A percentile compares a stretch with the other conserved stretches of the same genome.
phyloP scores from a whole-genome alignment of 2,113 vertebrate species.

The Rhinolophus sinicus region DNA sequence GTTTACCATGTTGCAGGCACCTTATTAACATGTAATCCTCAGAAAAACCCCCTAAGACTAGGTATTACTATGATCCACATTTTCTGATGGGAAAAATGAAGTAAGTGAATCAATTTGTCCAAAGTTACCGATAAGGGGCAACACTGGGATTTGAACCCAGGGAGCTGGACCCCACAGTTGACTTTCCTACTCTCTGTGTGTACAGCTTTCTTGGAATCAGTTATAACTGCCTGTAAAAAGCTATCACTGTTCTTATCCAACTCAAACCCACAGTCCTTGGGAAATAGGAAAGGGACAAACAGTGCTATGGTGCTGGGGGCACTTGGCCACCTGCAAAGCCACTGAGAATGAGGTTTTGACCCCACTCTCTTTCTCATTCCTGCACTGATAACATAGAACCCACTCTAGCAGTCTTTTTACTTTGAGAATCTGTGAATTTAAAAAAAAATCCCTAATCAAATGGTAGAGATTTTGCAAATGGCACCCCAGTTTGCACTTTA shows the following conservation, averaged over 20 bases:
- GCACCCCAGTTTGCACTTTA: background rate
- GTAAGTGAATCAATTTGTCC: background rate
- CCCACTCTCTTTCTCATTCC: background rate
- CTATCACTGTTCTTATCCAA: background rate
- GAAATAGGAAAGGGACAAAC: background rate
- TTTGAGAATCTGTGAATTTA: background rate
- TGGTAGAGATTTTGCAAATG: background rate
- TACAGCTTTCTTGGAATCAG: background rate
- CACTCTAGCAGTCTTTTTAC: background rate
- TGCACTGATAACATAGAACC: background rate
- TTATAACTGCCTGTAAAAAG: background rate
- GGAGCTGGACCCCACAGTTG: background rate
- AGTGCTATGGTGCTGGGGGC: rapidly evolving
- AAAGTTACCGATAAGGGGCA: background rate
- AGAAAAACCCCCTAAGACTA: background rate
- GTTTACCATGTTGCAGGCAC: background rate
- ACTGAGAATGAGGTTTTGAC: background rate
- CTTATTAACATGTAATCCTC: background rate
- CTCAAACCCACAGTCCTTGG: background rate
- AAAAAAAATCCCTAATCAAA: background rate
- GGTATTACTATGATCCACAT: background rate
- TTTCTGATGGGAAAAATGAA: background rate
- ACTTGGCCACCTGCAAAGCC: background rate
- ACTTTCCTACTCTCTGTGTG: background rate
- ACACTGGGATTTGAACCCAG: background rate